Conservation (phyloP, 1,140 invertebrate genomes). For the Tachypleus tridentatus region DNA sequence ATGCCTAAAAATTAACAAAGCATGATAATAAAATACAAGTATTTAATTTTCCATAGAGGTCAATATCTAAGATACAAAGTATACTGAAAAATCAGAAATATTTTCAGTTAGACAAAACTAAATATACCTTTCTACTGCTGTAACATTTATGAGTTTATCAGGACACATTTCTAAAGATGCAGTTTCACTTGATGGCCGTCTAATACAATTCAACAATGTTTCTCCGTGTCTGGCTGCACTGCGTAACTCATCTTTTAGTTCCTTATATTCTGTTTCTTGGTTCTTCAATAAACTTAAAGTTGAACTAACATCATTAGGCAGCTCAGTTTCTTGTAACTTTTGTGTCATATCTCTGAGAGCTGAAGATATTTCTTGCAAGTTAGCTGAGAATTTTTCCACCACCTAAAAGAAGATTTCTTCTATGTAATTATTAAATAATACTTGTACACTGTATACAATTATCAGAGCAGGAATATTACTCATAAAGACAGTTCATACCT, state of each 20-base stretch:
- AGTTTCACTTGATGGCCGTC: conserved; percentile 34
- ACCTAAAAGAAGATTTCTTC: conserved; percentile 46
- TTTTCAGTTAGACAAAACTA: no score
- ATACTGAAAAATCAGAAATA: no score
- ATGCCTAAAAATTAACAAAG: no score
- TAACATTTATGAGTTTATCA: conserved; percentile 73
- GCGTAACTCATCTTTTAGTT: conserved; percentile 62
- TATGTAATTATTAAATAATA: no score
- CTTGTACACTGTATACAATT: no score
- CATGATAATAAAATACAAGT: no score
- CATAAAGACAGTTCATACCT: no score
- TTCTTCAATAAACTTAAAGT: conserved; percentile 53
- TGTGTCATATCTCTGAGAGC: conserved; percentile 71
- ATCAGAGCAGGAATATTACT: no score
- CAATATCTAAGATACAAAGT: no score
- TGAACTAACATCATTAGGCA: conserved; percentile 66
- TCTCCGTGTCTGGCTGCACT: conserved; percentile 72
- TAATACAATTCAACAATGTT: conserved; percentile 56
- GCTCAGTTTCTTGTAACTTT: conserved; percentile 59
- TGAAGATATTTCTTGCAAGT: conserved; percentile 74
- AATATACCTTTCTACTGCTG: conserved; percentile 70
- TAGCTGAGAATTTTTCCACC: conserved; percentile 82
- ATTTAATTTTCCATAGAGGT: no score
- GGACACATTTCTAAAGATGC: conserved; percentile 31
- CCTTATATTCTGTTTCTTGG: conserved; percentile 51